Base-by-base conservation (phyloP, 2,888 invertebrate genomes). In the Eupithecia subfuscata region DNA sequence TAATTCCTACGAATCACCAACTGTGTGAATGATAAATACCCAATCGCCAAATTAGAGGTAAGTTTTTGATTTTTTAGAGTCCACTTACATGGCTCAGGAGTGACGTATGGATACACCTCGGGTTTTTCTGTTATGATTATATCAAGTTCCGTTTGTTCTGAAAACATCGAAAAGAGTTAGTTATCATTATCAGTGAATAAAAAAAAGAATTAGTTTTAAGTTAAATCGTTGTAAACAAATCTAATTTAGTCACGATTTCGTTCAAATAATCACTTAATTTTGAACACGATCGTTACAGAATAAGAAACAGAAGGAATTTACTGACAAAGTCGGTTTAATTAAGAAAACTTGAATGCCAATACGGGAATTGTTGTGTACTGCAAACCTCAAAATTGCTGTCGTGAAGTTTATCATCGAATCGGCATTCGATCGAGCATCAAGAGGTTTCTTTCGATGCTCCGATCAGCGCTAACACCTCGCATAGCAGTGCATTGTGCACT, bases 41-140 rank as follows among this genome's bases (percentile, higher is more conserved):
- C 22, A 22, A 4, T 56, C 56, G 11, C 16, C 30, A 16, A 30
- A 63, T 25, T 60, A 0, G 40, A 16, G 63, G 63, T 63, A 63
- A 30, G 30, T 14, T 2, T 25, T 63, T 12, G 14, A 63, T 22
- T 18, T 63, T 0, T 1, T 63, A 30, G 2, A 8, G 2, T 64
- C 18, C 8, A 60, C 64, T 64, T 18, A 64, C 64, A 64, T 34
- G 64, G 64, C 34, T 34, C 64, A 3, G 64, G 7, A 18, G 64
- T 64, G 16, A 64, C 34, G 64, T 64, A 64, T 4, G 34, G 64
- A 34, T 34, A 60, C 25, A 60, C 60, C 25, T 60, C 60, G 64
- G 64, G 64, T 18, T 34, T 34, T 4, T 64, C 64, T 18, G 64
- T 64, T 64, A 34, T 30, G 16, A 34, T 64, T 34, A 60, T 60